Evolutionary conservation across 2,888 invertebrate genomes (phyloP), one percentile per base, ranked within the genome.

Genomic region (Eumacrocentrus americanus): DNA sequence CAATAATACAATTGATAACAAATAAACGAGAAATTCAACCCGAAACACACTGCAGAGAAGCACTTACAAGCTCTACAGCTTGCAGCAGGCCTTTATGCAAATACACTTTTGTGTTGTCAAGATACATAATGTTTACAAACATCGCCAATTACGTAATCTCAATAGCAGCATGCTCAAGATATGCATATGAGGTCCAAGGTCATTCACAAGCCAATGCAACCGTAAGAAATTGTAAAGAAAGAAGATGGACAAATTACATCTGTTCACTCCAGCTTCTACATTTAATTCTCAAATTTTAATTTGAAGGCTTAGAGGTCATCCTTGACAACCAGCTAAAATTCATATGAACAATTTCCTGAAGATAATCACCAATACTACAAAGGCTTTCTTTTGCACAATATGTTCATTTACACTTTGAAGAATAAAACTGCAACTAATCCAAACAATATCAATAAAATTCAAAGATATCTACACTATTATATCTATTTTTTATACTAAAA

Each of bases 81-180:
- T 29, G 29, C 9, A 29, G 1, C 22, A 9, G 18, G 22, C 23
- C 42, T 11, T 35, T 14, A 22, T 18, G 44, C 12, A n/a, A 46
- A 25, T 46, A n/a, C n/a, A 3, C 12, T 18, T 14, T 50, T 22
- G 16, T 20, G 22, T 29, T 20, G 12, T 29, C 11, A 23, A 47
- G 52, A 53, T 60, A 56, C 44, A 16, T 25, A 25, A 50, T 59
- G 38, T 59, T 58, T 52, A 56, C 48, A 59, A 58, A 63, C 40
- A 57, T 52, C 29, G 23, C n/a, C 12, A n/a, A 40, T 58, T 54
- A 54, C n/a, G 37, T 54, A 44, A 50, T 29, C 16, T 29, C 25
- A 50, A 47, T 25, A 29, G 48, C 11, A 35, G 16, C 42, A 42
- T 42, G 42, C 16, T 50, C 25, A 50, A 50, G 50, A 50, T 50